Evolutionary conservation across 2,113 vertebrate species (phyloP).

Genomic region (Nothocercus nigrocapillus): DNA sequence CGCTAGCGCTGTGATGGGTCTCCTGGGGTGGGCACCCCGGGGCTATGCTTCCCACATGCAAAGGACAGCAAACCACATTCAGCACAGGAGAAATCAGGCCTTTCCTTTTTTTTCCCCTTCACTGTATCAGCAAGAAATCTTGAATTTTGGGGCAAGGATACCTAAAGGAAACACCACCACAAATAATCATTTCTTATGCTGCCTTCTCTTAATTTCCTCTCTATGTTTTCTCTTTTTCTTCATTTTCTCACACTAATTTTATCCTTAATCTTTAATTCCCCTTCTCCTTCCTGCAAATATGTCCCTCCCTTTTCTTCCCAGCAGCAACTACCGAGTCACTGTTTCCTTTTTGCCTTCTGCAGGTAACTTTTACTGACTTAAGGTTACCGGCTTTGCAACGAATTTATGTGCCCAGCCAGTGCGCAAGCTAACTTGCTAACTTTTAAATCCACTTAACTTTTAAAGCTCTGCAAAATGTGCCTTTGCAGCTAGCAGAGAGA

Average conservation of each 20-base stretch:
- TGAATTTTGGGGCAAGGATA: not conserved
- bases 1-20: not conserved
- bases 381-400: not conserved
- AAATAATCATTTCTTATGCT: not conserved
- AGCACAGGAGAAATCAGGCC: not conserved
- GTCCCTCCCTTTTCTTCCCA: not conserved
- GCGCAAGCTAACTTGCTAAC: not conserved
- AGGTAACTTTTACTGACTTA: not conserved
- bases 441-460: not conserved
- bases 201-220: not conserved
- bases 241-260: not conserved
- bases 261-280: not conserved
- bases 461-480: not conserved
- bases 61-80: not conserved
- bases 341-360: not conserved
- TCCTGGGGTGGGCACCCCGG: not conserved
- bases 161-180: not conserved
- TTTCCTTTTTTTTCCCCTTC: not conserved
- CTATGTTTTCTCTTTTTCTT: not conserved
- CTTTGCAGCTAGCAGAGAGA: not conserved
- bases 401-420: not conserved
- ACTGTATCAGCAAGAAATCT: not conserved
- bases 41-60: not conserved
- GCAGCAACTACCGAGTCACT: not conserved
- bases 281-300: not conserved